Evolutionary conservation across 2,113 vertebrate genomes (phyloP), one percentile per base, ranked within the genome.

Genomic region (Oryzias melastigma): DNA sequence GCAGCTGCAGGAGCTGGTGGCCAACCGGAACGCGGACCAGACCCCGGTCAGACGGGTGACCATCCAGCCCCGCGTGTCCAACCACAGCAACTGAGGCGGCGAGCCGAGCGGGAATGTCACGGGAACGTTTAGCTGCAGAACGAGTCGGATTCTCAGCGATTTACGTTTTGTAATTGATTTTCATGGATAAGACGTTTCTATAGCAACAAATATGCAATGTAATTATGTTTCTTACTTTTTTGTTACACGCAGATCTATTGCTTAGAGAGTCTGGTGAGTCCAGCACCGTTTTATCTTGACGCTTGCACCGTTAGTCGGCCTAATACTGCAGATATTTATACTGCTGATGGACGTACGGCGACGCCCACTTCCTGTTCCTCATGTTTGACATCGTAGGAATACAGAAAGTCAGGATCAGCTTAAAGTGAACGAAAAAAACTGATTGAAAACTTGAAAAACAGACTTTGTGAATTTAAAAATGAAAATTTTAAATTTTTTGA

Each of bases 1-100:
- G 35, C 95, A 99, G 65, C 90, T 99, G 8, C 96, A 99, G 80
- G 97, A 98, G 89, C 91, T 97, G 22, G 96, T 96, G 74, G 93
- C 94, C 81, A 93, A 93, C 81, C 95, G 93, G 43, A 91, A 85
- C 1, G 89, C 91, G 7, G 91, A 93, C 72, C 91, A 88, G 82
- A 91, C 90, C 2, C 94, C 96, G 0, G 94, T 96, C 68, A 83
- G 95, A 17, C 93, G 95, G 81, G 95, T 97, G 41, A 95, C 94
- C 80, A 95, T 97, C 5, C 90, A 92, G 59, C 80, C 90, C 17
- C 89, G 90, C 1, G 87, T 73, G 35, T 86, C 88, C 2, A 92
- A 88, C 64, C 55, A 87, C 58, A 90, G 76, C 64, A 85, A 89
- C 69, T 79, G 69, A 81, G 65, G 35, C 68, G 19, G n/a, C 25